Conservation (phyloP, 2,888 invertebrate species). For the Dryobota labecula region DNA sequence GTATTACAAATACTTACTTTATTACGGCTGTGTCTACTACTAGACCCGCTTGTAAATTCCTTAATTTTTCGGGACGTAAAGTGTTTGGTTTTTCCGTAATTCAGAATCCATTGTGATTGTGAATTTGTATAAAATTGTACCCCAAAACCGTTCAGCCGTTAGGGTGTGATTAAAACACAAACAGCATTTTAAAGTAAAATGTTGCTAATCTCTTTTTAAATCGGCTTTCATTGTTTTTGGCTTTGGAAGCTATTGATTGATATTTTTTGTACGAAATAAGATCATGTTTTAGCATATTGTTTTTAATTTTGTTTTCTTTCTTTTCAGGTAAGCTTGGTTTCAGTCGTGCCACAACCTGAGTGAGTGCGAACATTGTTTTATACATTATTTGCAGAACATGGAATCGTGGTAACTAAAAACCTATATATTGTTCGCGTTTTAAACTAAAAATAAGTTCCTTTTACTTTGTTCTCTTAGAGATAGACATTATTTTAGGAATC, state of each 20-base stretch:
- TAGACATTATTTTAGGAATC: background rate
- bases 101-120: conserved; percentile 2
- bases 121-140: conserved; percentile 8
- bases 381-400: background rate
- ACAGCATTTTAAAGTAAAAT: conserved; percentile 24
- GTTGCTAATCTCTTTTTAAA: conserved; percentile 25
- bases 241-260: conserved; percentile 9
- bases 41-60: background rate
- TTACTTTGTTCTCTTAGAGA: background rate
- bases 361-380: conserved; percentile 37
- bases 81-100: conserved; percentile 7
- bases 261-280: conserved; percentile 17
- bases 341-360: conserved; percentile 32
- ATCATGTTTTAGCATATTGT: conserved; percentile 5
- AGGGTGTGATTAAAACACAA: conserved; percentile 18
- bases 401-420: background rate
- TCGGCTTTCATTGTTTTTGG: conserved; percentile 11
- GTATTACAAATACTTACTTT: conserved; percentile 27
- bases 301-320: conserved; percentile 56
- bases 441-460: background rate
- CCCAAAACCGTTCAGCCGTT: conserved; percentile 13
- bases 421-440: background rate
- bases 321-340: conserved; percentile 77
- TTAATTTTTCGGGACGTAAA: conserved; percentile 1
- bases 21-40: conserved; percentile 4